phyloP scores from a whole-genome alignment of 2,888 invertebrate species.

The Pherbina coryleti region DNA sequence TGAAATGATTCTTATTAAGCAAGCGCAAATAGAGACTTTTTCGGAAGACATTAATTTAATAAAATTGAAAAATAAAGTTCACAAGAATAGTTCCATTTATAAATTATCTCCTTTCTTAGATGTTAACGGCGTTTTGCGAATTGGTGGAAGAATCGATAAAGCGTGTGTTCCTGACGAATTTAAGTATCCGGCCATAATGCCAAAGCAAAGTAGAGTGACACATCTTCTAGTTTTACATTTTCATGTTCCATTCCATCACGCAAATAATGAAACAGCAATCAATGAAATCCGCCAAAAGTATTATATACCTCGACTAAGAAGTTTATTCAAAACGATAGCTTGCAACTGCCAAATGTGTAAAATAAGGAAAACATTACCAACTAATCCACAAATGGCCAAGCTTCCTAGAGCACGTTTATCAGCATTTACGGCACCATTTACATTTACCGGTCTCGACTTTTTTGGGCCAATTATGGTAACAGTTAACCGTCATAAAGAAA shows the following conservation, averaged over 20 bases:
- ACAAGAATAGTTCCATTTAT: neutral
- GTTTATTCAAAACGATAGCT: neutral
- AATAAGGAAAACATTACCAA: conserved; percentile 10
- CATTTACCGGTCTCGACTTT: conserved; percentile 21
- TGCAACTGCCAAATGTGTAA: conserved; percentile 23
- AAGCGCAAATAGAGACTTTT: neutral
- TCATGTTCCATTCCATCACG: too few relatives aligned
- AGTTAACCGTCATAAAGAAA: conserved; percentile 28
- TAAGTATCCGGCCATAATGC: neutral
- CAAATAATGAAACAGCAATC: conserved; percentile 14
- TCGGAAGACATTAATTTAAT: too few relatives aligned
- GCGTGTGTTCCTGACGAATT: neutral
- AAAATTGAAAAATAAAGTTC: neutral
- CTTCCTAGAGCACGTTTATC: conserved; percentile 17
- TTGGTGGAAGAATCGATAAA: neutral
- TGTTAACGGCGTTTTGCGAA: neutral
- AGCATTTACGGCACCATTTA: conserved; percentile 21
- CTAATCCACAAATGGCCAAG: conserved; percentile 24
- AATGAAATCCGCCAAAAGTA: conserved; percentile 28
- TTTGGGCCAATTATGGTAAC: conserved; percentile 24
- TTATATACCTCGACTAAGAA: conserved; percentile 20
- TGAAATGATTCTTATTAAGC: neutral
- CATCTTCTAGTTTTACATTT: neutral
- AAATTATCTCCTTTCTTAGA: neutral
- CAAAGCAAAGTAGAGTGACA: neutral